These are phyloP conservation scores for Tapirus indicus DNA, from an alignment of 2,797 vertebrate genomes.

Conservation along the genomic window DNA sequence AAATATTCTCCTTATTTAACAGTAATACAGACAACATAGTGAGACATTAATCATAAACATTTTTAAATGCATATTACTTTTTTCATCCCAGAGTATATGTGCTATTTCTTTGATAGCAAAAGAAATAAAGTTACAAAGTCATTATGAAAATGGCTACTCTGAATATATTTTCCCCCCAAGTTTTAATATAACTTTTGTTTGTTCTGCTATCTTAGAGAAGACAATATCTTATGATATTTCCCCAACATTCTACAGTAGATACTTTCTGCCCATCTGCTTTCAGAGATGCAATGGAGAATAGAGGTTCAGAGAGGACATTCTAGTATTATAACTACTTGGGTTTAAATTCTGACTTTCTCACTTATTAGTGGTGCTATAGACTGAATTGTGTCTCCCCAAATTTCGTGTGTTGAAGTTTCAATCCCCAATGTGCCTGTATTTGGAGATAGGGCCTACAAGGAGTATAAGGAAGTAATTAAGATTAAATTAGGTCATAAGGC, in stretches of 20 bases:
- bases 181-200: not conserved
- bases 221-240: not conserved
- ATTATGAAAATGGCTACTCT: constrained; percentile 12
- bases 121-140: not conserved
- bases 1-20: constrained; percentile 8
- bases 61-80: not conserved
- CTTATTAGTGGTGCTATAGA: not conserved
- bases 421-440: not conserved
- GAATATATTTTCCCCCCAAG: not conserved
- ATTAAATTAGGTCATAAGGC: not conserved
- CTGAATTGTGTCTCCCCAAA: not conserved
- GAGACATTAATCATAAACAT: not conserved
- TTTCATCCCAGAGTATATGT: constrained; percentile 7
- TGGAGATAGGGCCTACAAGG: not conserved
- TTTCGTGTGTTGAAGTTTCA: not conserved
- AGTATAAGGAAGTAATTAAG: not conserved
- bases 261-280: not conserved
- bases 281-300: not conserved
- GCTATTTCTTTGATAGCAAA: constrained; percentile 42
- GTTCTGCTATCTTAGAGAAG: not conserved
- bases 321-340: not conserved
- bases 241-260: not conserved
- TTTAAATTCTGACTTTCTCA: constrained; percentile 14
- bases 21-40: not conserved
- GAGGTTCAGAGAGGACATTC: not conserved